A percentile compares a stretch with the other conserved stretches of the same genome.
Conservation (phyloP, 2,888 invertebrate genomes). For the Drosophila neutralis region DNA sequence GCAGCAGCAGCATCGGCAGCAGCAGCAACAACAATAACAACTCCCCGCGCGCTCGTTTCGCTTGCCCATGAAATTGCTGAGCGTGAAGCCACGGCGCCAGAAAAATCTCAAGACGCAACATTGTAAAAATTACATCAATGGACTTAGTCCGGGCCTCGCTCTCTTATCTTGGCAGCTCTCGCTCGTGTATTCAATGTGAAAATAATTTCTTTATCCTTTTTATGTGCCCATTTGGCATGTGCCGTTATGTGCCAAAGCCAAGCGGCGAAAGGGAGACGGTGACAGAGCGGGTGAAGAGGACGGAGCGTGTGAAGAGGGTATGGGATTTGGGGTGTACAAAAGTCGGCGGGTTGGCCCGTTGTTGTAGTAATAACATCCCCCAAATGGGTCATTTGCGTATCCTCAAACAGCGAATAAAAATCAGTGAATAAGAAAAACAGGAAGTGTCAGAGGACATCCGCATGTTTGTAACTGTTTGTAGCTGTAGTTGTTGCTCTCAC, state of each 20-base stretch:
- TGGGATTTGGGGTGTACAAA: slow-evolving; percentile 32
- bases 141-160: slow-evolving; percentile 50
- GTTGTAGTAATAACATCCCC: slow-evolving; percentile 84
- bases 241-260: slow-evolving; percentile 76
- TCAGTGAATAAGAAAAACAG: slow-evolving; percentile 84
- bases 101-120: slow-evolving; percentile 55
- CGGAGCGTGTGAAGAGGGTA: neutral
- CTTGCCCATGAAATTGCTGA: slow-evolving; percentile 45
- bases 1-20: slow-evolving; percentile 31
- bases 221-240: slow-evolving; percentile 84
- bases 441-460: slow-evolving; percentile 83
- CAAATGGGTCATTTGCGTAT: slow-evolving; percentile 85
- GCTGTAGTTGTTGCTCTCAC: slow-evolving; percentile 25
- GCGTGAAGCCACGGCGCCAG: slow-evolving; percentile 48
- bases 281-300: neutral
- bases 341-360: slow-evolving; percentile 61
- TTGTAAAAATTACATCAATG: slow-evolving; percentile 76
- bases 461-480: slow-evolving; percentile 68
- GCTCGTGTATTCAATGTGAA: slow-evolving; percentile 81
- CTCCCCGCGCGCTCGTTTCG: slow-evolving; percentile 61
- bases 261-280: slow-evolving; percentile 26
- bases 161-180: slow-evolving; percentile 56
- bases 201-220: slow-evolving; percentile 85
- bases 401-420: slow-evolving; percentile 85
- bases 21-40: slow-evolving; percentile 31